Evolutionary conservation across 2,888 invertebrate genomes (phyloP), one percentile per base, ranked within the genome.

Genomic region (Chrysotoxum bicinctum): DNA sequence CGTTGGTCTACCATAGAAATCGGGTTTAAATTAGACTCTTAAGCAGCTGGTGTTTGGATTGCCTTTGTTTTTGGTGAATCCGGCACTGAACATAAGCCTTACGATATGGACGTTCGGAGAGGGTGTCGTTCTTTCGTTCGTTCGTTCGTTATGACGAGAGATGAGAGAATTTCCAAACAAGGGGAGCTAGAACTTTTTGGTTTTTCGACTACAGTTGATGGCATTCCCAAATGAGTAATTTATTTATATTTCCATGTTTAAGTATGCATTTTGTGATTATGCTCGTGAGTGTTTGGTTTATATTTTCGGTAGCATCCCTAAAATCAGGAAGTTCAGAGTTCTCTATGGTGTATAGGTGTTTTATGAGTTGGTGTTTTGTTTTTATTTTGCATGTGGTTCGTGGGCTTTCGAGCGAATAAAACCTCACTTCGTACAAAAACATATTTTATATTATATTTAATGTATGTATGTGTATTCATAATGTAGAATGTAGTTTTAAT

Each of bases 221-320:
- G 66, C 72, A 84, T 84, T 68, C 84, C 80, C 75, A 66, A 84
- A 80, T 84, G 80, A 80, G 84, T 80, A 75, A 84, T 84, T 84
- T 80, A 84, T 84, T 84, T 80, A 80, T 80, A 72, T 84, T 84
- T 75, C 60, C 75, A 75, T 80, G 75, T 75, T 84, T 80, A 75
- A 70, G 75, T 84, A 80, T 75, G 79, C 75, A 80, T 75, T 76
- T 62, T 60, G 84, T 80, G 84, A 84, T 75, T 75, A 80, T 75
- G 66, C 64, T 37, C 45, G 37, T 58, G 60, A 69, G 64, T 66
- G 43, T 45, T 48, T 37, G 72, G 77, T 54, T 64, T 45, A 50
- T 40, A 16, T 64, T 19, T 45, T 40, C 12, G 35, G 19, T 30
- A 30, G 45, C 16, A 62, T 45, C 10, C 62, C 62, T 12, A 4